These are phyloP conservation scores for Drosophila pectinifera DNA, from an alignment of 1,140 invertebrate species.

Conservation along the genomic window DNA sequence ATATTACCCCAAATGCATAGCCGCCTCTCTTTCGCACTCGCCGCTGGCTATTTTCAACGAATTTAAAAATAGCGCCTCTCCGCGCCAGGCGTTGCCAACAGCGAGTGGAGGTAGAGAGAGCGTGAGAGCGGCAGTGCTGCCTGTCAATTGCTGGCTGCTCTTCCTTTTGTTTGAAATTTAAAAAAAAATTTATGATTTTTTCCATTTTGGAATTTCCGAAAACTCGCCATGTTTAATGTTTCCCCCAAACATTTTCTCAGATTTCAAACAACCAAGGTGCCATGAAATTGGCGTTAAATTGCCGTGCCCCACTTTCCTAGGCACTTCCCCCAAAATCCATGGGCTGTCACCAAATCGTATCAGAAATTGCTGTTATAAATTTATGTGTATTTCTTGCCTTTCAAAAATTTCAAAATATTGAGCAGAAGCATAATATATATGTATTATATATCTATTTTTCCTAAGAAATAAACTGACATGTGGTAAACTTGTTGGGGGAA, in stretches of 20 bases:
- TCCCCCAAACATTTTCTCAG: conserved; percentile 38
- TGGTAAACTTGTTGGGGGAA: conserved; percentile 18
- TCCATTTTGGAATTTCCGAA: conserved; percentile 40
- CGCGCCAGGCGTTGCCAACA: conserved; percentile 65
- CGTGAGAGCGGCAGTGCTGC: conserved; percentile 7
- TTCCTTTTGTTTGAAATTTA: conserved; percentile 42
- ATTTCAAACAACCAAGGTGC: conserved; percentile 30
- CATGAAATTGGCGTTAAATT: conserved; percentile 56
- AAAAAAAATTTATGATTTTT: conserved; percentile 40
- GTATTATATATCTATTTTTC: conserved; percentile 17
- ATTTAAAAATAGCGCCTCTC: conserved; percentile 77
- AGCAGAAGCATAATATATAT: conserved; percentile 26
- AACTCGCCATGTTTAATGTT: conserved; percentile 27
- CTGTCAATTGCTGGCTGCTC: conserved; percentile 35
- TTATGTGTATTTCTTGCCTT: conserved; percentile 67
- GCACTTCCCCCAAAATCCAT: conserved; percentile 20
- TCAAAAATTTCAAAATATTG: conserved; percentile 44
- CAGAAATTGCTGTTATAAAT: conserved; percentile 54
- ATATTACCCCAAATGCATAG: conserved; percentile 49
- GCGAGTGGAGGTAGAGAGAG: conserved; percentile 13
- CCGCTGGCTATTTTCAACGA: conserved; percentile 57
- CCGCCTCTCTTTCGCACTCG: conserved; percentile 54
- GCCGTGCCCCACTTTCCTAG: conserved; percentile 13
- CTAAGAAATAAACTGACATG: conserved; percentile 22
- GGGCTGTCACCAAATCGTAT: conserved; percentile 39